These are phyloP conservation scores for Neoascia interrupta DNA, from an alignment of 2,888 invertebrate species.

Conservation along the genomic window DNA sequence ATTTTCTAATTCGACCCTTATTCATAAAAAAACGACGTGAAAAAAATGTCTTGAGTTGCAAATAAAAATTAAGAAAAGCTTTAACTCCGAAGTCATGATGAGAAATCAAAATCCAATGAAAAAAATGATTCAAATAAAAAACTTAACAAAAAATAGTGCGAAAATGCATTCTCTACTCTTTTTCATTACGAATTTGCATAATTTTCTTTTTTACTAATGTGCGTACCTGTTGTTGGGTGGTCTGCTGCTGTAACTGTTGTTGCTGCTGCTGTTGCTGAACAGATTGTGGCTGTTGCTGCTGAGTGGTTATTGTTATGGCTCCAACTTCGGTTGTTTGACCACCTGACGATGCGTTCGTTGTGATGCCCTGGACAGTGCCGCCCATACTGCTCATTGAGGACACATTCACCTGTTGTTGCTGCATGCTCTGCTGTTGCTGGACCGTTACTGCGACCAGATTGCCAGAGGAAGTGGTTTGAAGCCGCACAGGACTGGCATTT, in stretches of 20 bases:
- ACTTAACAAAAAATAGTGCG: constrained; percentile 1
- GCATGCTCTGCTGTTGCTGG: constrained; percentile 79
- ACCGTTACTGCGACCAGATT: constrained; percentile 83
- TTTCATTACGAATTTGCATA: constrained; percentile 78
- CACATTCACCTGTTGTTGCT: constrained; percentile 69
- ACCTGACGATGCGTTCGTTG: constrained; percentile 62
- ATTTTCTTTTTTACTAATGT: constrained; percentile 80
- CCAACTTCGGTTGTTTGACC: constrained; percentile 74
- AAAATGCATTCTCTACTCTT: constrained; percentile 74
- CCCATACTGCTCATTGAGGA: constrained; percentile 58
- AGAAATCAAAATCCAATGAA: background rate
- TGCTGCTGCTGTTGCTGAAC: constrained; percentile 71
- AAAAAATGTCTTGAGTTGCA: too few relatives aligned
- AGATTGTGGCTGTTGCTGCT: constrained; percentile 70
- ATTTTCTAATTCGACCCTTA: constrained; percentile 10
- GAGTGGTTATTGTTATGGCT: constrained; percentile 75
- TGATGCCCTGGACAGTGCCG: constrained; percentile 46
- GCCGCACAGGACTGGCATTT: constrained; percentile 82
- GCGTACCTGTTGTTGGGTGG: constrained; percentile 79
- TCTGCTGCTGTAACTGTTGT: constrained; percentile 69
- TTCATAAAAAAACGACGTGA: background rate
- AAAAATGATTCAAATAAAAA: background rate
- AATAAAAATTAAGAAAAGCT: too few relatives aligned
- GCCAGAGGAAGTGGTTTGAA: constrained; percentile 81
- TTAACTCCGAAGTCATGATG: constrained; percentile 20